Percentiles rank a stretch among this genome's conserved stretches.
Evolutionary conservation across 2,888 invertebrate species (phyloP).

Genomic region (Eupithecia subumbrata): DNA sequence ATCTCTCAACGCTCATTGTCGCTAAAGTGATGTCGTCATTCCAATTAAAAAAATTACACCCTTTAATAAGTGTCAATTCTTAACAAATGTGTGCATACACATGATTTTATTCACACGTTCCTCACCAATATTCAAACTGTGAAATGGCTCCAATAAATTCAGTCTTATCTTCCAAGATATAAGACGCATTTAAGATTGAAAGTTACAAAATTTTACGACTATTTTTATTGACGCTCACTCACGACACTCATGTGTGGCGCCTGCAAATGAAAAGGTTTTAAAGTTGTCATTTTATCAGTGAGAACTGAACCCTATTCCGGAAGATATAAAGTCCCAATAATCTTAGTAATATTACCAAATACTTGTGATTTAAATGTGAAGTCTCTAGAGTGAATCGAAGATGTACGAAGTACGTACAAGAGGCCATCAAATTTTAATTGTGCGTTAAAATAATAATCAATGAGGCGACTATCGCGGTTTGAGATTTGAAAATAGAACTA

Average conservation of each 20-base stretch:
- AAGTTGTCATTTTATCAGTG: conserved; percentile 45
- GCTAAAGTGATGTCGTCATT: conserved; percentile 81
- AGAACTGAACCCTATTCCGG: conserved; percentile 55
- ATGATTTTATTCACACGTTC: conserved; percentile 83
- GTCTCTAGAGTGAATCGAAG: conserved; percentile 63
- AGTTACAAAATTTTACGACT: conserved; percentile 70
- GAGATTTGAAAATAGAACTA: conserved; percentile 69
- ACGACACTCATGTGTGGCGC: conserved; percentile 76
- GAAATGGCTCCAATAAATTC: conserved; percentile 43
- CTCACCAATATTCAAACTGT: conserved; percentile 62
- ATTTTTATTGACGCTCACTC: conserved; percentile 83
- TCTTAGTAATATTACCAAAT: conserved; percentile 40
- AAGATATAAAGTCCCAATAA: conserved; percentile 48
- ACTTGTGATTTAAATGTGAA: conserved; percentile 37
- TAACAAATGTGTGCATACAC: conserved; percentile 83
- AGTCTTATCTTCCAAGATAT: conserved; percentile 51
- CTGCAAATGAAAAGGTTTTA: conserved; percentile 69
- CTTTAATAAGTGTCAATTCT: conserved; percentile 84
- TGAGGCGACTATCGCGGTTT: conserved; percentile 74
- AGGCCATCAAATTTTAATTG: conserved; percentile 83
- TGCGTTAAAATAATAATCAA: conserved; percentile 84
- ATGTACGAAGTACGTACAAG: conserved; percentile 76
- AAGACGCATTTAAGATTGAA: conserved; percentile 58
- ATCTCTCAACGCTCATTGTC: conserved; percentile 65
- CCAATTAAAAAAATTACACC: conserved; percentile 84